Base-by-base conservation (phyloP, 2,797 vertebrate species). In the Sebastes hubbsi region DNA sequence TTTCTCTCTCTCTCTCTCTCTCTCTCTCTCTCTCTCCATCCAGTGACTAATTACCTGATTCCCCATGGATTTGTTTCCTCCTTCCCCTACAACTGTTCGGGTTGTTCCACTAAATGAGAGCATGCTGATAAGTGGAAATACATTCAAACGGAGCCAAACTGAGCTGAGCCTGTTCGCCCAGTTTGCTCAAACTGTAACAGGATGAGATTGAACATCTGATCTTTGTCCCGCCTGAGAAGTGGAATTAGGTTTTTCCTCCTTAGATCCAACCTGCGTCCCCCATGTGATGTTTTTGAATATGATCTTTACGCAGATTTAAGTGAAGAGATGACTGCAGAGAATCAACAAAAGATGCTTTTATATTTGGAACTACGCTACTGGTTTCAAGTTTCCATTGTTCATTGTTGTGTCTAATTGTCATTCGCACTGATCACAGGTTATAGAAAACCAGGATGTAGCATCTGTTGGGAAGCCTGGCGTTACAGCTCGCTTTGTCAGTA, bases 41-140 rank as follows among this genome's bases (percentile, higher is more conserved):
- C 89, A 86, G 83, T 92, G 84, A 91, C 92, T 95, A 93, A 93
- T 93, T 94, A 94, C 90, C 91, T 92, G 87, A 86, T 82, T 91
- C 91, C 91, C 92, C 70, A 77, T 80, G 88, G 94, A 92, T 93
- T 81, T 88, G 88, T 92, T 91, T 91, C 82, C 91, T 90, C 80
- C 90, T 91, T 89, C 85, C 83, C 78, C 86, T 83, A 88, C 89
- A 89, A 90, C 87, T 89, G 88, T 91, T 88, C 78, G 16, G 89
- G 90, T 91, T 92, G 89, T 93, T 92, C 84, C 74, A 38, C 88
- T 91, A 88, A 92, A 91, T 88, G 89, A 89, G 90, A 93, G 87
- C 87, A 67, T 22, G 85, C 88, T 80, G 91, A 91, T 91, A 87
- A 93, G 85, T 75, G 78, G 65, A 75, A 75, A 80, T 72, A 80